Evolutionary conservation across 2,113 vertebrate genomes (phyloP).

Genomic region (Petromus typicus): DNA sequence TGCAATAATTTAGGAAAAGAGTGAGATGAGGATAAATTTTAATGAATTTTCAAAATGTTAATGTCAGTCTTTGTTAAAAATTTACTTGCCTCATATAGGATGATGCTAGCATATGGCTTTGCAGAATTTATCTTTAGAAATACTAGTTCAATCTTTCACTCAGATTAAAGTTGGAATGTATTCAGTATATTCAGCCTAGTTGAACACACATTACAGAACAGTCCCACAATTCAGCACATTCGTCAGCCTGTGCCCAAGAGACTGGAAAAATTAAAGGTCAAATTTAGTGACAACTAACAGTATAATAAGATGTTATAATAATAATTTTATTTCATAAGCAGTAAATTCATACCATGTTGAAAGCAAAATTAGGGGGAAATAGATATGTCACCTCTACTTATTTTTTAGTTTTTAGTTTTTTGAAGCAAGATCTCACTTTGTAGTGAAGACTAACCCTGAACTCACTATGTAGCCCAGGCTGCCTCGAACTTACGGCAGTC

Average conservation of each 20-base stretch:
- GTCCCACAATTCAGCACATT: conserved; percentile 15
- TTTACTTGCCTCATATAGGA: not conserved
- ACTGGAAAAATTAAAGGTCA: conserved; percentile 13
- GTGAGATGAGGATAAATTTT: not conserved
- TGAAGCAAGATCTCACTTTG: too few species aligned
- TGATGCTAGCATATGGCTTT: not conserved
- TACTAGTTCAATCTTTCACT: conserved; percentile 35
- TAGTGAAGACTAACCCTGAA: too few species aligned
- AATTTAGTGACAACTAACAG: not conserved
- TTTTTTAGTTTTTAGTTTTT: too few species aligned
- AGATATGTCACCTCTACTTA: too few species aligned
- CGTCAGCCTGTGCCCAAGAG: conserved; percentile 19
- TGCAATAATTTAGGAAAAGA: not conserved
- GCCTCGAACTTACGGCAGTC: too few species aligned
- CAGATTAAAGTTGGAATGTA: not conserved
- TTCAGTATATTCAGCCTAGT: conserved; percentile 19
- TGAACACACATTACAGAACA: conserved; percentile 2
- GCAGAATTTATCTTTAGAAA: conserved; percentile 40
- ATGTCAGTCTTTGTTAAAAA: not conserved
- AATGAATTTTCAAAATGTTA: conserved; percentile 10
- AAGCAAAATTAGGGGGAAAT: not conserved
- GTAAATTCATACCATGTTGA: not conserved
- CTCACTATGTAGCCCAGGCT: too few species aligned
- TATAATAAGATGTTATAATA: not conserved
- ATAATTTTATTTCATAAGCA: conserved; percentile 6